Evolutionary conservation across 2,888 invertebrate species (phyloP), one percentile per base, ranked within the genome.

Genomic region (Vanessa cardui): DNA sequence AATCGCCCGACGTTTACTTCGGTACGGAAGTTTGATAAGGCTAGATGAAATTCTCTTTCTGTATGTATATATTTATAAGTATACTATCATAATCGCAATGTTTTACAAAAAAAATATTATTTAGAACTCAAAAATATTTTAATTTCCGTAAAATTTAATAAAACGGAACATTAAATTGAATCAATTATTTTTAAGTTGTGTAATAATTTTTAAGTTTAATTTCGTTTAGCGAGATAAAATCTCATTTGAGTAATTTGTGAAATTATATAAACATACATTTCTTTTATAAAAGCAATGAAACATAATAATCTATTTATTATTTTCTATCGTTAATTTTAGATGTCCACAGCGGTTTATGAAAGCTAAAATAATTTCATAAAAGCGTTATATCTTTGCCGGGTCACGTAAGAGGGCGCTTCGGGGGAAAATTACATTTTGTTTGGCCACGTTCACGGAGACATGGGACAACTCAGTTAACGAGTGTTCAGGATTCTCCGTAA

Each of bases 341-440:
- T 82, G 83, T 84, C 84, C 79, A 78, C 80, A 81, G 78, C 83
- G 83, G 86, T 86, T 85, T 89, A 85, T 85, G 85, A 88, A 88
- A 86, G 89, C 88, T 85, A 83, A 87, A 85, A 89, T 92, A 89
- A 90, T 91, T 90, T 89, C 87, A 90, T 90, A 91, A 89, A 89
- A 87, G 82, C 89, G 87, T 90, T 89, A 88, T 90, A 91, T 90
- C 88, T 89, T 88, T 82, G 84, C 83, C 83, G 89, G 90, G 91
- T 92, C 92, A 92, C 92, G 92, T 91, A 90, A 90, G 88, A 86
- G 88, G 83, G 81, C 84, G 88, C 88, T 88, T 86, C 83, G 87
- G 89, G 83, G 81, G 85, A 87, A 90, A 91, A 91, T 92, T 91
- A 92, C 89, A 91, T 92, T 92, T 89, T 90, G 91, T 89, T 90